Conservation (phyloP, 1,140 invertebrate genomes). For the Platorchestia sp. region DNA sequence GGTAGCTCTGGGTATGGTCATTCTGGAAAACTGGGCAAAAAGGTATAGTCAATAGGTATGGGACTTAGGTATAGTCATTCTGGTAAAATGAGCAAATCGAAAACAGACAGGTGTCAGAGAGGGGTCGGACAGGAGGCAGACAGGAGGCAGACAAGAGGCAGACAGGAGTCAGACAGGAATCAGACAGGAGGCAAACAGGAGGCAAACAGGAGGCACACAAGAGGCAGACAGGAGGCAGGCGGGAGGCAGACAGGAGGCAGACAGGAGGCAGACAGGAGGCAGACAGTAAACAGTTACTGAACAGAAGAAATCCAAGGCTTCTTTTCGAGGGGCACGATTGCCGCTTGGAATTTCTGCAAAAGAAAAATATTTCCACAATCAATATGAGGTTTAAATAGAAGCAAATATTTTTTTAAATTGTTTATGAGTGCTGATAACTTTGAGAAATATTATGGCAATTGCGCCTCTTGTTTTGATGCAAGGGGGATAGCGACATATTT, state of each 20-base stretch:
- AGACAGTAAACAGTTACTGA: background rate
- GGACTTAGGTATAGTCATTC: too few species aligned
- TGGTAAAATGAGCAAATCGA: too few species aligned
- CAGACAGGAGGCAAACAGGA: background rate
- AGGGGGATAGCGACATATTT: background rate
- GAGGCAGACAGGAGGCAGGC: background rate
- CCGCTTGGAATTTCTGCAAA: background rate
- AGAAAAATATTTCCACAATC: background rate
- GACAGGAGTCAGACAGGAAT: background rate
- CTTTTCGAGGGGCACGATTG: constrained; percentile 13
- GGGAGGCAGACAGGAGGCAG: background rate
- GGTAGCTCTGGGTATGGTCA: too few species aligned
- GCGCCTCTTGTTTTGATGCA: background rate
- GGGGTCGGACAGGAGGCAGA: too few species aligned
- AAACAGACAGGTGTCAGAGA: too few species aligned
- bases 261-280: background rate
- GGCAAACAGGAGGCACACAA: background rate
- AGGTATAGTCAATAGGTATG: too few species aligned
- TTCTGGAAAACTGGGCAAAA: too few species aligned
- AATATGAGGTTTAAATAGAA: background rate
- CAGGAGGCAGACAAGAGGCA: too few species aligned
- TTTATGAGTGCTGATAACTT: background rate
- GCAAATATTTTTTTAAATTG: background rate
- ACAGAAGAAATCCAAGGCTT: background rate
- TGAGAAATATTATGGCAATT: background rate